Evolutionary conservation across 2,113 vertebrate species (phyloP), one percentile per base, ranked within the genome.

Genomic region (Diphyllodes magnificus): DNA sequence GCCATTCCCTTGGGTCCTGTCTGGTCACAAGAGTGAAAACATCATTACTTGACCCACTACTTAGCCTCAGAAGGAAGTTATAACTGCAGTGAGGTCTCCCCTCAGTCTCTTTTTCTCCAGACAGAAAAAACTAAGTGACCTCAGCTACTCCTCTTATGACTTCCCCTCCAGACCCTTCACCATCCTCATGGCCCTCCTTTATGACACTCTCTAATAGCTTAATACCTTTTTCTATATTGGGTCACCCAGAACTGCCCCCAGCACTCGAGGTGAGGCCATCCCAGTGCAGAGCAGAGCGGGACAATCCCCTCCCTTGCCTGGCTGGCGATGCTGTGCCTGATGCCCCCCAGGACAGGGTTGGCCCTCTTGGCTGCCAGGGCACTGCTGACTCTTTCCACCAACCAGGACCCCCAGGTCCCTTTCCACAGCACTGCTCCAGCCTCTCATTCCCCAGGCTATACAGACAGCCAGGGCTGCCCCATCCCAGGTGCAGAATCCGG

Each of bases 261-360:
- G 39, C 1, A 39, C 20, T 88, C 2, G 0, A 51, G 33, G 10
- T 59, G 68, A 33, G 60, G 28, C 11, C 0, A 0, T 4, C 17
- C 18, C 23, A 64, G 10, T 2, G 35, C 66, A 59, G 35, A 37
- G 35, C 18, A 81, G 27, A 73, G 44, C 2, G 2, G 42, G 28
- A 73, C 69, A 82, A 30, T 40, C 39, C 15, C 21, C 69, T 47
- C 2, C 51, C 13, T 45, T 33, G 18, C 13, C 40, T 1, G 1
- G 14, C 14, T 59, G 71, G 19, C 0, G 3, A 35, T 59, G 42
- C 11, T 57, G 56, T 57, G 9, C 56, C 56, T 57, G 33, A 57
- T 59, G 27, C 19, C 8, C 25, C 39, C 15, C 28, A 28, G 44
- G 33, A 18, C 39, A 66, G 1, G 3, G 8, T 5, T 73, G 51